These are phyloP conservation scores for Epinephelus coioides DNA, from an alignment of 2,797 vertebrate species.

Conservation along the genomic window DNA sequence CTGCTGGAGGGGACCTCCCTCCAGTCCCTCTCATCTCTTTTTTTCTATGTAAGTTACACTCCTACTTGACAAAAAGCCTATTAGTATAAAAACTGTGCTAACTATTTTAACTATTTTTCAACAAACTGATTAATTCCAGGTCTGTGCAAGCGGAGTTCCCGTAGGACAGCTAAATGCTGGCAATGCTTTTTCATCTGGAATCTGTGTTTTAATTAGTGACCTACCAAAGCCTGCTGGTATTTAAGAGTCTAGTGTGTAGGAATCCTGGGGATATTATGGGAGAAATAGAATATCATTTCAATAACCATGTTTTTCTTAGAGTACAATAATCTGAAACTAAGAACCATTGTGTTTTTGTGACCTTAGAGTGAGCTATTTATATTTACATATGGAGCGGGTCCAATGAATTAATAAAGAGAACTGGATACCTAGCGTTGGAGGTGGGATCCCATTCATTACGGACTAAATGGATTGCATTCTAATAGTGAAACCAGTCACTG, in stretches of 20 bases:
- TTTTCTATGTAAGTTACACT: background rate
- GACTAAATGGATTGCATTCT: too few relatives aligned
- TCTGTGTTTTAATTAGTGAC: background rate
- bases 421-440: too few relatives aligned
- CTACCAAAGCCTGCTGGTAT: background rate
- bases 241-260: background rate
- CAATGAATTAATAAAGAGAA: too few relatives aligned
- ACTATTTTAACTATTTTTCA: background rate
- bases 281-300: too few relatives aligned
- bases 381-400: too few relatives aligned
- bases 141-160: background rate
- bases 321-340: too few relatives aligned
- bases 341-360: too few relatives aligned
- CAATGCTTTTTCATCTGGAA: background rate
- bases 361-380: too few relatives aligned
- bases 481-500: too few relatives aligned
- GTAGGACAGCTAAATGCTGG: background rate
- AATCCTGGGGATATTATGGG: too few relatives aligned
- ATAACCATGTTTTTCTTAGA: too few relatives aligned
- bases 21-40: background rate
- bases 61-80: background rate
- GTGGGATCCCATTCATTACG: too few relatives aligned
- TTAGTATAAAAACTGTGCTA: background rate
- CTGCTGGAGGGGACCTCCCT: conserved; percentile 23
- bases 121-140: conserved; percentile 1